phyloP scores from a whole-genome alignment of 2,113 vertebrate species.

The Zosterops borbonicus region DNA sequence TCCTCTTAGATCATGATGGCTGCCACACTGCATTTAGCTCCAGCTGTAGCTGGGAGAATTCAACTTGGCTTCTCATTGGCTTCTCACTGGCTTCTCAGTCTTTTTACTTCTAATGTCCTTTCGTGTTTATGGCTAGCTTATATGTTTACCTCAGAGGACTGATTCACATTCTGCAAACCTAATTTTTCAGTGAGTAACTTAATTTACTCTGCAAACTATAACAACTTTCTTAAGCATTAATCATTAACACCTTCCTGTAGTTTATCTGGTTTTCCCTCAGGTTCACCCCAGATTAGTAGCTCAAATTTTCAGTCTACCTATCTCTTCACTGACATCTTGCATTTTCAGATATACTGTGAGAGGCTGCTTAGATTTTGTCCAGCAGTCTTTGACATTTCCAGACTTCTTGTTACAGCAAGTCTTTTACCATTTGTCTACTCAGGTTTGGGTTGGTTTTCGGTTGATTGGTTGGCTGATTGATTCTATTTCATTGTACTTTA shows the following conservation, averaged over 20 bases:
- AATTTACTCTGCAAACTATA: background rate
- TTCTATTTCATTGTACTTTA: background rate
- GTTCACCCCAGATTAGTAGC: background rate
- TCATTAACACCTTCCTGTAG: background rate
- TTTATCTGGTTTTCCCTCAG: background rate
- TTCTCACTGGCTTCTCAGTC: background rate
- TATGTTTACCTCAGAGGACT: background rate
- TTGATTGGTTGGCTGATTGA: background rate
- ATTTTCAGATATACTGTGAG: background rate
- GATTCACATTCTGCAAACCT: background rate
- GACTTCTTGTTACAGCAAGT: background rate
- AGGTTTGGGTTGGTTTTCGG: background rate
- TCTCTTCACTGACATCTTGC: background rate
- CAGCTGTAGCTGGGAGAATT: background rate
- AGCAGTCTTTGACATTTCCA: background rate
- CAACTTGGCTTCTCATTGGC: background rate
- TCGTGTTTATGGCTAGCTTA: background rate
- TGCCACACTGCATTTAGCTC: background rate
- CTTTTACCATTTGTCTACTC: background rate
- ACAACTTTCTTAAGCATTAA: background rate
- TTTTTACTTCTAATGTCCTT: background rate
- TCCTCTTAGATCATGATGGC: fast-evolving
- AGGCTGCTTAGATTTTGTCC: background rate
- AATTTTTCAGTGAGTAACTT: background rate
- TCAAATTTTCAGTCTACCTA: background rate